A percentile compares a stretch with the other conserved stretches of the same genome.
These are phyloP conservation scores for Andrena flavipes DNA, from an alignment of 2,888 invertebrate species.

Conservation along the genomic window DNA sequence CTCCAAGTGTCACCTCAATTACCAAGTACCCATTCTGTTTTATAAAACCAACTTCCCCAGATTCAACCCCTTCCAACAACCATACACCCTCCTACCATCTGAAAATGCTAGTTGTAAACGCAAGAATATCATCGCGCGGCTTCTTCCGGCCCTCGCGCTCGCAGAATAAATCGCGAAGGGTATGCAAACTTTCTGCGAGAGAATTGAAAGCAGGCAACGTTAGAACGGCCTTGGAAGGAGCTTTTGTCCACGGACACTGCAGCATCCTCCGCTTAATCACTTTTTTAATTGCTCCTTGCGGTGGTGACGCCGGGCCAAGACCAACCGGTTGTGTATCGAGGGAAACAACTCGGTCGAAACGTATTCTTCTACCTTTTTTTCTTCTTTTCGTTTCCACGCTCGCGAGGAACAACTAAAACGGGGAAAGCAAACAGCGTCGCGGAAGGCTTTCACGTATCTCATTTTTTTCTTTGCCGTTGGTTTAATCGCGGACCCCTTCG, in stretches of 20 bases:
- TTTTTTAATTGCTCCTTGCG: constrained; percentile 69
- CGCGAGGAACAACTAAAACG: constrained; percentile 22
- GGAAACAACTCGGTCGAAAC: neutral
- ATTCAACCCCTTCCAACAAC: neutral
- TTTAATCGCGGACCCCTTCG: constrained; percentile 61
- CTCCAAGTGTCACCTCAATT: no score
- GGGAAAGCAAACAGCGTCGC: constrained; percentile 48
- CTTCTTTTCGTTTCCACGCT: constrained; percentile 12
- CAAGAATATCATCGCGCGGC: neutral
- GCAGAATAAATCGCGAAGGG: neutral
- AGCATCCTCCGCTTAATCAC: constrained; percentile 62
- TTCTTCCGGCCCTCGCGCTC: neutral
- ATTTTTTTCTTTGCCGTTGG: constrained; percentile 49
- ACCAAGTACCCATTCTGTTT: neutral
- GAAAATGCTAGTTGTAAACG: neutral
- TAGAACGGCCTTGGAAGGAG: constrained; percentile 34
- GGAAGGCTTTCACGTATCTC: constrained; percentile 42
- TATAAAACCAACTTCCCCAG: neutral
- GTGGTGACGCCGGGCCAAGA: constrained; percentile 22
- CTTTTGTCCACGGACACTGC: constrained; percentile 29
- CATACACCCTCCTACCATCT: neutral
- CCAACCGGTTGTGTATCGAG: constrained; percentile 19
- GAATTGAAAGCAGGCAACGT: constrained; percentile 38
- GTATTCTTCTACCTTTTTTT: neutral
- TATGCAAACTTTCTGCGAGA: neutral